A percentile compares a stretch with the other conserved stretches of the same genome.
Conservation (phyloP, 2,113 vertebrate species). For the Glaucomys volans region DNA sequence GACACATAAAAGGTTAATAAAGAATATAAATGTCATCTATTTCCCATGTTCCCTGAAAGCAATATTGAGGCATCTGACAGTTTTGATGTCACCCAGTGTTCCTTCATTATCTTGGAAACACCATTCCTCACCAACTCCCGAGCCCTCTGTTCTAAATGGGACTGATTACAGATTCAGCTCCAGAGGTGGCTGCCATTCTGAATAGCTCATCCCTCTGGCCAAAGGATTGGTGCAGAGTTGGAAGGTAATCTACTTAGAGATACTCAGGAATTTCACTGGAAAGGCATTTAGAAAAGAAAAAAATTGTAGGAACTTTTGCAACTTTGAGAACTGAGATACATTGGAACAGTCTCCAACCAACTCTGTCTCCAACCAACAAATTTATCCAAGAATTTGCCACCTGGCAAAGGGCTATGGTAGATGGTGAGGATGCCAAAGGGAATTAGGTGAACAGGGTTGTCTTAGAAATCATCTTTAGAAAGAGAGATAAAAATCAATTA, state of each 20-base stretch:
- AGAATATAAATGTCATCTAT: background rate
- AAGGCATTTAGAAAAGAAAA: background rate
- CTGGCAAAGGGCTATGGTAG: background rate
- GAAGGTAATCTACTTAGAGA: background rate
- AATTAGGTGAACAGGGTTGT: background rate
- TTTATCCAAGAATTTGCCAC: background rate
- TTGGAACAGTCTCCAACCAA: background rate
- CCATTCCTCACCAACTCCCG: background rate
- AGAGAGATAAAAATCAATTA: background rate
- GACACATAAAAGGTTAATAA: slow-evolving; percentile 26
- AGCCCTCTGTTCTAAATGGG: background rate
- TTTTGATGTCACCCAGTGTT: background rate
- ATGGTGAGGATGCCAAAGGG: background rate
- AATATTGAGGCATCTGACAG: background rate
- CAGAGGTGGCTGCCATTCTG: background rate
- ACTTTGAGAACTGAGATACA: slow-evolving; percentile 24
- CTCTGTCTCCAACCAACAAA: background rate
- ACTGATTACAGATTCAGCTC: background rate
- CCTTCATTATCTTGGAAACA: background rate
- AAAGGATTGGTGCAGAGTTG: background rate
- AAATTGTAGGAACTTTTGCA: background rate
- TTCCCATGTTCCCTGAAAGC: background rate
- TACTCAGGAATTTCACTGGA: background rate
- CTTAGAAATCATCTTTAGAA: background rate
- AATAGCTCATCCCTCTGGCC: background rate